Evolutionary conservation across 1,140 invertebrate species (phyloP), one percentile per base, ranked within the genome.

Genomic region (Drosophila takahashii): DNA sequence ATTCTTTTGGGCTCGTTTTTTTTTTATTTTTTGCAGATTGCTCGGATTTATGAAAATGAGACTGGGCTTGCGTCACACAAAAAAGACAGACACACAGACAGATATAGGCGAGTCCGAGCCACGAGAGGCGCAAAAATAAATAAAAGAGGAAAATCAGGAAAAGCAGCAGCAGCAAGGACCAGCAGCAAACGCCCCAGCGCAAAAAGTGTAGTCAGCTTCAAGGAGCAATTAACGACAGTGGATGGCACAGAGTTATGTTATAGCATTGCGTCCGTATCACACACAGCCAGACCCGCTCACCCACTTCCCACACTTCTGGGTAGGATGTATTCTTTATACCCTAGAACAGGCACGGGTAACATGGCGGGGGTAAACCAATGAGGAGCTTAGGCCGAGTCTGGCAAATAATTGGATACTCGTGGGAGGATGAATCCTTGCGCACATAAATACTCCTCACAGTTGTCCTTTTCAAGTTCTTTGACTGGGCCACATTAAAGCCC

Each of bases 221-320:
- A 89, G 84, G 84, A 89, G 79, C 84, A 89, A 89, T 89, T 89
- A 89, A 89, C 84, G 80, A 80, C 84, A 87, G 84, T 67, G 77
- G 72, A 87, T 83, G 66, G 70, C 79, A 64, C 76, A 84, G 79
- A 87, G 84, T 89, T 84, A 89, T 80, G 70, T 70, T 70, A 70
- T 70, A 27, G 67, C 72, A 76, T 47, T 77, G 74, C 84, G 61
- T 70, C 73, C 73, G 66, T 89, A 89, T 84, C 84, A 73, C 71
- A 77, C 65, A 67, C 84, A 77, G 44, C 45, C 84, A 83, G 62
- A 47, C 71, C 44, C 51, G 52, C 32, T 44, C 15, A 45, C 29
- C 29, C 45, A 54, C 39, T 44, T 42, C 47, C 39, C 42, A 42
- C 42, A 39, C 15, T 48, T 3, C 45, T 48, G 44, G 37, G 22